phyloP scores from a whole-genome alignment of 2,113 vertebrate genomes.

The Pungitius pungitius region DNA sequence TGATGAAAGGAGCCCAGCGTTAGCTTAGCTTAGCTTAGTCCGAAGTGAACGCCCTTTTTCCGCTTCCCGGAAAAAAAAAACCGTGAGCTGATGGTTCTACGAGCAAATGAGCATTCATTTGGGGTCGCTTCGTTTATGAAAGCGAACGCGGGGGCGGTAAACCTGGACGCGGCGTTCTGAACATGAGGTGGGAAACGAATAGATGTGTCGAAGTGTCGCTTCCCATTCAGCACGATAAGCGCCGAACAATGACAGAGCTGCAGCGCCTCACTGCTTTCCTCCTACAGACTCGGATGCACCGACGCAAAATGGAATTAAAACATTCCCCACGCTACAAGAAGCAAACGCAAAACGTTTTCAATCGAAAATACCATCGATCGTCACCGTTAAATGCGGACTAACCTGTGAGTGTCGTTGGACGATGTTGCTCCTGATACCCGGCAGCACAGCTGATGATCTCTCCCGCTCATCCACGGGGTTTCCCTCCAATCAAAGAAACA shows the following conservation, averaged over 20 bases:
- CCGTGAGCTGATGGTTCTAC: background rate
- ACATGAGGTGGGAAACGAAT: background rate
- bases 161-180: background rate
- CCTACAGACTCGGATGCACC: conserved; percentile 2
- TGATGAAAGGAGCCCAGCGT: conserved; percentile 12
- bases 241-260: conserved; percentile 72
- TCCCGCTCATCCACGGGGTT: conserved; percentile 91
- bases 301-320: background rate
- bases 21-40: conserved; percentile 43
- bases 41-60: conserved; percentile 77
- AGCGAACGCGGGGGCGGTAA: background rate
- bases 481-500: conserved; percentile 87
- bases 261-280: conserved; percentile 47
- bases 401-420: conserved; percentile 72
- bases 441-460: conserved; percentile 81
- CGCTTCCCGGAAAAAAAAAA: conserved; percentile 67
- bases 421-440: conserved; percentile 80
- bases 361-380: background rate
- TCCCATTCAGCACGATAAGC: conserved; percentile 36
- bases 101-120: background rate
- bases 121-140: background rate
- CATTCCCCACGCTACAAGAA: too few relatives aligned
- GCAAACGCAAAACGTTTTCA: too few relatives aligned
- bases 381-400: background rate
- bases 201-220: conserved; percentile 9